A percentile compares a stretch with the other conserved stretches of the same genome.
Conservation (phyloP, 1,140 invertebrate species). For the Hesperophylax magnus region DNA sequence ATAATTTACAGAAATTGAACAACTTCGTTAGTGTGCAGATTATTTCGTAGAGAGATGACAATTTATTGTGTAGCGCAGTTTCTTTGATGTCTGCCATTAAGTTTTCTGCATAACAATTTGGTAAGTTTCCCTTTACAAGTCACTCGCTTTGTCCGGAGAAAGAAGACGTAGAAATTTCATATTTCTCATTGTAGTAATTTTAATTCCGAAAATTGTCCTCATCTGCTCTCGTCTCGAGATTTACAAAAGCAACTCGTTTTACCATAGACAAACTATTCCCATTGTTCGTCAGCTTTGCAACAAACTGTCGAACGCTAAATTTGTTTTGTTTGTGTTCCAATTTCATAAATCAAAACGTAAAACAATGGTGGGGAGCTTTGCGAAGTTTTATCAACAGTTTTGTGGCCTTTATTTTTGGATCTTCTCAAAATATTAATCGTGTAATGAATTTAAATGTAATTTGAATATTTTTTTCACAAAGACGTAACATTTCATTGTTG, state of each 20-base stretch:
- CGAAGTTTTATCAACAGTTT: too few relatives aligned
- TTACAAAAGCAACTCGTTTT: conserved; percentile 53
- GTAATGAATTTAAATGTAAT: neutral
- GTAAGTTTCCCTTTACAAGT: conserved; percentile 47
- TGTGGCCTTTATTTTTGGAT: neutral
- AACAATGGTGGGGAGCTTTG: neutral
- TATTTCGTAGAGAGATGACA: too few relatives aligned
- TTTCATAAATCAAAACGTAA: conserved; percentile 14
- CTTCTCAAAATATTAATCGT: neutral
- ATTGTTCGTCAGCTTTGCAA: conserved; percentile 25
- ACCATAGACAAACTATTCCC: conserved; percentile 50
- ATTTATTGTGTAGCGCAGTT: neutral
- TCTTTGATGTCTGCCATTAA: conserved; percentile 47
- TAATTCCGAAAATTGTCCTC: conserved; percentile 57
- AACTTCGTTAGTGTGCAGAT: too few relatives aligned
- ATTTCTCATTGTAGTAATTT: conserved; percentile 58
- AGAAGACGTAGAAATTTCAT: conserved; percentile 56
- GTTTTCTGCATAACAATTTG: conserved; percentile 56
- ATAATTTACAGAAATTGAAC: too few relatives aligned
- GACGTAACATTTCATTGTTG: too few relatives aligned
- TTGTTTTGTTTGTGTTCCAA: conserved; percentile 27
- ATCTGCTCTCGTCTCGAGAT: conserved; percentile 34
- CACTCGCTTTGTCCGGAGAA: conserved; percentile 47
- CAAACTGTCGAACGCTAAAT: conserved; percentile 27
- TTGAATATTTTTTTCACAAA: too few relatives aligned